Conservation (phyloP, 1,140 invertebrate species). For the Ditylenchus dipsaci region DNA sequence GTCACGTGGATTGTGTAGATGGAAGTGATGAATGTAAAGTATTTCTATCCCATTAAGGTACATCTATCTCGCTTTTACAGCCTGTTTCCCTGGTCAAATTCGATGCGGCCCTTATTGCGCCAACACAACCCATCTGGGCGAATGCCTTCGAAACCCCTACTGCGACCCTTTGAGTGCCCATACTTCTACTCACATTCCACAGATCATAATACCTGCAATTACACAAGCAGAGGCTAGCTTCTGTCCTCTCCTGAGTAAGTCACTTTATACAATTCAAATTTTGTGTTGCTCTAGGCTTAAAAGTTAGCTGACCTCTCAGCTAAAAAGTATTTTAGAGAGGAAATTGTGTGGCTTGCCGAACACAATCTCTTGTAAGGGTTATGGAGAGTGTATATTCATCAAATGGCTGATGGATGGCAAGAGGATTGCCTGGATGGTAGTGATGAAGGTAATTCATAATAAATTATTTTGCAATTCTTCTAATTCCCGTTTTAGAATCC, state of each 20-base stretch:
- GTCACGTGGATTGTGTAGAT: conserved; percentile 49
- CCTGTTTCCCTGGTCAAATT: conserved; percentile 41
- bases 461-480: neutral
- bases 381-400: conserved; percentile 35
- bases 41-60: neutral
- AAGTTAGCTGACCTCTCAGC: neutral
- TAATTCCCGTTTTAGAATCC: neutral
- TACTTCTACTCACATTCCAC: neutral
- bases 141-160: conserved; percentile 31
- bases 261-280: neutral
- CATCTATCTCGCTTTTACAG: conserved; percentile 5
- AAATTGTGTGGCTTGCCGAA: conserved; percentile 28
- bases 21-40: conserved; percentile 54
- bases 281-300: neutral
- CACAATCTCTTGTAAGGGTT: conserved; percentile 31
- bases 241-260: conserved; percentile 31
- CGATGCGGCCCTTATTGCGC: conserved; percentile 34
- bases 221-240: conserved; percentile 12
- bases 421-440: conserved; percentile 35
- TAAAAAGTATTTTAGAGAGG: conserved; percentile 6
- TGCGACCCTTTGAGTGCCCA: conserved; percentile 8
- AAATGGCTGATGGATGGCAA: conserved; percentile 40
- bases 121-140: conserved; percentile 23
- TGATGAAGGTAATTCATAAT: conserved; percentile 31
- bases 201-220: conserved; percentile 4